Evolutionary conservation across 2,113 vertebrate species (phyloP).

Genomic region (Equus quagga): DNA sequence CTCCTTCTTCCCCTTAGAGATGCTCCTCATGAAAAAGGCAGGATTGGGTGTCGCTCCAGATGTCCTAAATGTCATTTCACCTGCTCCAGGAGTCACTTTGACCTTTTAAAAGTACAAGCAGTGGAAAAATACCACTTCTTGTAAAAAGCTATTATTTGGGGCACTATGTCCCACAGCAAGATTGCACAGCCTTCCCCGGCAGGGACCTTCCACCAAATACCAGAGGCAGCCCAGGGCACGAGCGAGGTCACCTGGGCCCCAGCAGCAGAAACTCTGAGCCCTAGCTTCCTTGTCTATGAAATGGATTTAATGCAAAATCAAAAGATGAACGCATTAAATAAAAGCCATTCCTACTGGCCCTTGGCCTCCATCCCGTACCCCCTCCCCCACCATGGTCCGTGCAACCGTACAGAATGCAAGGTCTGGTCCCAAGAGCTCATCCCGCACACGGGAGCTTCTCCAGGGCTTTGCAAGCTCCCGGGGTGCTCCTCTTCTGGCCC

Average conservation of each 20-base stretch:
- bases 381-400: rapidly evolving
- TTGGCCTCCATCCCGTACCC: too few species aligned
- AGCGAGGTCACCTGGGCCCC: neutral
- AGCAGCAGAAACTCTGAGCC: neutral
- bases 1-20: too few species aligned
- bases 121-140: neutral
- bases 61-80: neutral
- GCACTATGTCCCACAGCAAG: too few species aligned
- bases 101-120: neutral
- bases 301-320: neutral
- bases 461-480: rapidly evolving
- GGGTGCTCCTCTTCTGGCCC: neutral
- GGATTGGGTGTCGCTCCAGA: rapidly evolving
- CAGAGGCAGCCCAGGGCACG: neutral
- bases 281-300: neutral
- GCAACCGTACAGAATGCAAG: neutral
- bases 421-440: rapidly evolving
- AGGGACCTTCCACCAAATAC: neutral
- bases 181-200: rapidly evolving
- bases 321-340: neutral
- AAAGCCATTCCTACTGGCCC: neutral
- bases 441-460: neutral
- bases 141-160: neutral
- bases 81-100: neutral
- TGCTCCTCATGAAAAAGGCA: neutral